phyloP scores from a whole-genome alignment of 2,113 vertebrate genomes.

The Pipa parva region DNA sequence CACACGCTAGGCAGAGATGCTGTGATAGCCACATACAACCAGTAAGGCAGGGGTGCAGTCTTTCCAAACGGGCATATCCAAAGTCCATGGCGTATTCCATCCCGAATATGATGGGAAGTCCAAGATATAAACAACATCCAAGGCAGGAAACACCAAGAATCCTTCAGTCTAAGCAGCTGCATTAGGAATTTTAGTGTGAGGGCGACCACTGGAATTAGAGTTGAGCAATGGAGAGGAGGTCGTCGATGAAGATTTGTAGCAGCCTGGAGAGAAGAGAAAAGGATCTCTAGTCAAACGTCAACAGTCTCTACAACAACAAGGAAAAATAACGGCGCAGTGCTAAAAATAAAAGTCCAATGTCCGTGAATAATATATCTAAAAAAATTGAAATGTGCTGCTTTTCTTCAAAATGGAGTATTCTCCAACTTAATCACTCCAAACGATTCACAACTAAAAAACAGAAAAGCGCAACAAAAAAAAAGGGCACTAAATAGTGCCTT shows the following conservation, averaged over 20 bases:
- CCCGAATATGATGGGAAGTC: constrained; percentile 88
- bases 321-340: not conserved
- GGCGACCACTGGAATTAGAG: constrained; percentile 77
- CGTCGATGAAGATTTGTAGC: constrained; percentile 80
- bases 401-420: too few species aligned
- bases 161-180: constrained; percentile 82
- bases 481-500: too few species aligned
- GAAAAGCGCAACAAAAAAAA: too few species aligned
- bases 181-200: constrained; percentile 79
- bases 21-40: constrained; percentile 86
- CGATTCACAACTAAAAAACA: too few species aligned
- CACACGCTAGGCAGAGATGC: constrained; percentile 88
- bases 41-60: constrained; percentile 85
- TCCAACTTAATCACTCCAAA: too few species aligned
- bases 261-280: constrained; percentile 62
- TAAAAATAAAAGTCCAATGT: too few species aligned
- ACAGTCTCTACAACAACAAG: not conserved
- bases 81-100: constrained; percentile 84
- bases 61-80: constrained; percentile 92
- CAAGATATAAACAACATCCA: constrained; percentile 94
- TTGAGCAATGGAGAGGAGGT: constrained; percentile 89
- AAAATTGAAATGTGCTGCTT: too few species aligned
- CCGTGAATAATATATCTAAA: too few species aligned
- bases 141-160: constrained; percentile 90
- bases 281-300: constrained; percentile 7